A percentile compares a stretch with the other conserved stretches of the same genome.
Evolutionary conservation across 2,888 invertebrate species (phyloP).

Genomic region (Philaethria dido): DNA sequence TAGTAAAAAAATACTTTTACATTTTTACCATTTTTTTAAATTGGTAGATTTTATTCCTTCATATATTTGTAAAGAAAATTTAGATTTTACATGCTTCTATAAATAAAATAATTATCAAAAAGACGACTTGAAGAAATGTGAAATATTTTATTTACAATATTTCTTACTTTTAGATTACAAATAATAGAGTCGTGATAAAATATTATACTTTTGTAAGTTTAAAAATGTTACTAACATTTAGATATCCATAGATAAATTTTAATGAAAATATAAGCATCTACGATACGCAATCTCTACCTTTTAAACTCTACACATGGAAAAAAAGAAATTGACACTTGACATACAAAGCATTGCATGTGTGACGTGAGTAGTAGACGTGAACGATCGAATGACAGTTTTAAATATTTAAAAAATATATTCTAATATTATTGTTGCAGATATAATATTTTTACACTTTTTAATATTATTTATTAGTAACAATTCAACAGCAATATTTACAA

Average conservation of each 20-base stretch:
- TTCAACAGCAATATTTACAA: conserved; percentile 52
- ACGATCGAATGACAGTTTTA: conserved; percentile 77
- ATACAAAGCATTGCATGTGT: conserved; percentile 53
- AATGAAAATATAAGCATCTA: background rate
- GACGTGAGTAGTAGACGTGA: conserved; percentile 65
- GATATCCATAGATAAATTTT: background rate
- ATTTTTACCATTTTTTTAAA: too few species aligned
- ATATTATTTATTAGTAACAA: conserved; percentile 63
- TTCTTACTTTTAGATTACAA: too few species aligned
- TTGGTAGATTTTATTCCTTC: too few species aligned
- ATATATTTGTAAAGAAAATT: too few species aligned
- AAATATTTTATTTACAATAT: too few species aligned
- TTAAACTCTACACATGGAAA: conserved; percentile 15
- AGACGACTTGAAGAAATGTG: too few species aligned
- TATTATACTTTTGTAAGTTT: too few species aligned
- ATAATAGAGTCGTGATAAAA: too few species aligned
- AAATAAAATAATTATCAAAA: too few species aligned
- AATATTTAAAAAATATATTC: conserved; percentile 70
- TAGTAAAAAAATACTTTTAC: too few species aligned
- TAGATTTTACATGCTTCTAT: too few species aligned
- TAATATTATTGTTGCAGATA: conserved; percentile 65
- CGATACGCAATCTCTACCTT: conserved; percentile 7
- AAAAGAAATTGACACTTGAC: conserved; percentile 42
- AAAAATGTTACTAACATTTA: too few species aligned
- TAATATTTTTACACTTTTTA: conserved; percentile 75